Percentiles rank a stretch among this genome's conserved stretches.
phyloP scores from a whole-genome alignment of 2,113 vertebrate genomes.

The human region DNA sequence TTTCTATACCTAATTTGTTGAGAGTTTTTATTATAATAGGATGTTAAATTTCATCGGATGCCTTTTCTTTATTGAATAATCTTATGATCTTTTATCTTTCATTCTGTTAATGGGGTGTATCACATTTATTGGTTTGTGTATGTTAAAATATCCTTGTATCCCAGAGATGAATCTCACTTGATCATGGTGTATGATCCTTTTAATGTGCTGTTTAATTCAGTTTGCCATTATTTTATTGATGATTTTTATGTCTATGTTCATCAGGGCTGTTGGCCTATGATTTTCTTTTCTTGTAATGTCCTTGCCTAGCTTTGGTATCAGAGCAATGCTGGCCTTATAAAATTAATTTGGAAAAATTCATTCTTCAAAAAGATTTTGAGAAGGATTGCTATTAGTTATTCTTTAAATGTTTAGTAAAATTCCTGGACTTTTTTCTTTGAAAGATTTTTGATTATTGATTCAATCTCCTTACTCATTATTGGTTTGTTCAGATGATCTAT shows the following conservation, averaged over 20 bases:
- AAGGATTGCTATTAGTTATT: neutral
- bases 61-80: neutral
- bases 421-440: neutral
- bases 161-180: neutral
- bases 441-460: neutral
- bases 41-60: neutral
- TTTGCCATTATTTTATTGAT: neutral
- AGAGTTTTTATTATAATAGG: neutral
- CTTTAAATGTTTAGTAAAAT: neutral
- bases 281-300: neutral
- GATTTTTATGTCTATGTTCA: neutral
- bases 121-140: neutral
- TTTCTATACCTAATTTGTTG: neutral
- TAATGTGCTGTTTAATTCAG: neutral
- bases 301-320: neutral
- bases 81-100: neutral
- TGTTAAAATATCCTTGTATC: neutral
- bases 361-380: neutral
- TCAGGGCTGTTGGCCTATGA: neutral
- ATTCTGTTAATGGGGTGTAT: neutral
- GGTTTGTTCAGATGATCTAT: neutral
- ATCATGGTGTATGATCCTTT: neutral
- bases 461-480: neutral
- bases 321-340: neutral
- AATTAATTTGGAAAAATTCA: neutral